Evolutionary conservation across 2,797 vertebrate species (phyloP).

Genomic region (Uromys caudimaculatus): DNA sequence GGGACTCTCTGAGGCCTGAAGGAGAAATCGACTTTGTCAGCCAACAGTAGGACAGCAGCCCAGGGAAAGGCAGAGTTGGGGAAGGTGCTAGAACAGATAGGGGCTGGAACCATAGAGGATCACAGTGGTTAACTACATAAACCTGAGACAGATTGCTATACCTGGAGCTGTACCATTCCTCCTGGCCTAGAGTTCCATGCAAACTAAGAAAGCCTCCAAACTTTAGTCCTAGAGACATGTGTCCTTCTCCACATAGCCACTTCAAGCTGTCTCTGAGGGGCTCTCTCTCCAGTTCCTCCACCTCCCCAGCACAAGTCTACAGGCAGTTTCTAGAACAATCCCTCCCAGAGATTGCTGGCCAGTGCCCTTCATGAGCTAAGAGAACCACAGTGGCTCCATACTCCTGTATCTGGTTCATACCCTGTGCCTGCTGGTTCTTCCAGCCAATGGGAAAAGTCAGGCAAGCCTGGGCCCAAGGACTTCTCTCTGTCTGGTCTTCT

Average conservation of each 20-base stretch:
- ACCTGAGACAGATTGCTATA: fast-evolving
- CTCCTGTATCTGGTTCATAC: too few species aligned
- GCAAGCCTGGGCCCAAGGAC: not conserved
- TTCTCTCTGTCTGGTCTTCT: not conserved
- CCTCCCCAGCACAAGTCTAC: not conserved
- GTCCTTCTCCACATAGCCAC: not conserved
- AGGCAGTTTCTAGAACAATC: not conserved
- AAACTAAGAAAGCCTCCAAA: not conserved
- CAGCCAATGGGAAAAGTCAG: not conserved
- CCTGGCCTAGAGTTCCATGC: not conserved
- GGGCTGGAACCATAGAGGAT: not conserved
- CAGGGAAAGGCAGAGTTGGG: not conserved
- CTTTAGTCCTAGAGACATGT: not conserved
- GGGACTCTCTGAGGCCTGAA: not conserved
- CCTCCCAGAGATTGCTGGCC: fast-evolving
- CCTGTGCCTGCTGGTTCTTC: fast-evolving
- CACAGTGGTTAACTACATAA: not conserved
- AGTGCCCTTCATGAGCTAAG: too few species aligned
- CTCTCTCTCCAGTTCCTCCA: not conserved
- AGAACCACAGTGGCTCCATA: not conserved
- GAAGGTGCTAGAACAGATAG: not conserved
- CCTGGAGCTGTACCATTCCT: fast-evolving
- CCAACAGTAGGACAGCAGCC: not conserved
- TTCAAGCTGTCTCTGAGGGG: not conserved
- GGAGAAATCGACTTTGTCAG: not conserved